Base-by-base conservation (phyloP, 1,140 invertebrate species). In the Drosophila trapezifrons region DNA sequence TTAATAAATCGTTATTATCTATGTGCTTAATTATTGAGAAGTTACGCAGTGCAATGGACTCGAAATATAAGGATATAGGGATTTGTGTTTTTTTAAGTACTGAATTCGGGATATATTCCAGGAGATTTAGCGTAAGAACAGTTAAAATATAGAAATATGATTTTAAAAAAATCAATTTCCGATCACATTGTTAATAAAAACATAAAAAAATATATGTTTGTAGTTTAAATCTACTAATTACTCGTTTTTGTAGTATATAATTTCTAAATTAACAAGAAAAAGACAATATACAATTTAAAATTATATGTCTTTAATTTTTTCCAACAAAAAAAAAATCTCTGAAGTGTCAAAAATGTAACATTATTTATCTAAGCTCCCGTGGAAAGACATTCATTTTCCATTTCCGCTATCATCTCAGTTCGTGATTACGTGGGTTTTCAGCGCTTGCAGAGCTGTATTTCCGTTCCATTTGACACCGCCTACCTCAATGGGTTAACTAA, bases 401-500 rank as follows among this genome's bases (percentile, higher is more conserved):
- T 40, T 65, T 67, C 32, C 58, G 64, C 18, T 25, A 12, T 25
- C 20, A 51, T 51, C 12, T 10, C 35, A 22, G n/a, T 47, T 49
- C 32, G 43, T 37, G 60, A 69, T 52, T 64, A 42, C 55, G 60
- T 64, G 60, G 55, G 55, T 42, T 64, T 60, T 64, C 12, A 42
- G 5, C 25, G 9, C 22, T 20, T 32, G 32, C 20, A 65, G 4
- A 15, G 5, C 10, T 51, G 27, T 20, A 51, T 65, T 65, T 67
- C 60, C 46, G 37, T 52, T 54, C 27, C 46, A 65, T 25, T 52
- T 65, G 52, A 25, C 42, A 59, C 54, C 45, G 52, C 35, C 51
- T 67, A 76, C 62, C 73, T 67, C 73, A 76, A 70, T 77, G 74
- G 72, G 73, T 67, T 67, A 60, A 66, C 57, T 37, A 43, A 79